Evolutionary conservation across 2,888 invertebrate species (phyloP).

Genomic region (Drosophila subquinaria): DNA sequence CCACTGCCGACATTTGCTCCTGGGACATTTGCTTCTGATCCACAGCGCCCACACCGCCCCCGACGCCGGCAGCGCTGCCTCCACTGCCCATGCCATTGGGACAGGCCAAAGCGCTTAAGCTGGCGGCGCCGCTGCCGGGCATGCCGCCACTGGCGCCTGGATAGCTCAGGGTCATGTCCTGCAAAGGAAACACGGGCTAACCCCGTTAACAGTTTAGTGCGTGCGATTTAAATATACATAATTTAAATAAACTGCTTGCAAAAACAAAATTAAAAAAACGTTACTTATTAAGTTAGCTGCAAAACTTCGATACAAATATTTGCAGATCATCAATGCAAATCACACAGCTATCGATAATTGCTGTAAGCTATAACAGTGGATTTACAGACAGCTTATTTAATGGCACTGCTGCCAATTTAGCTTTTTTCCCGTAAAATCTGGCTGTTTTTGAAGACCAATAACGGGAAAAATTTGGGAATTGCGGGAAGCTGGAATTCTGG

Average conservation of each 20-base stretch:
- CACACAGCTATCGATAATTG: slow-evolving; percentile 1
- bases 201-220: slow-evolving; percentile 62
- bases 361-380: neutral
- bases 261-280: neutral
- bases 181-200: slow-evolving; percentile 87
- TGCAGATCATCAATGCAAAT: neutral
- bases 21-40: slow-evolving; percentile 87
- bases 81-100: slow-evolving; percentile 71
- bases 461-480: too few species aligned
- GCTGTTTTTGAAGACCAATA: too few species aligned
- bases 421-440: too few species aligned
- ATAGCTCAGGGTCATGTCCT: slow-evolving; percentile 88
- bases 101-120: slow-evolving; percentile 65
- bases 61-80: slow-evolving; percentile 30
- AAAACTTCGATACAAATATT: neutral
- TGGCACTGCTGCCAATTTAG: too few species aligned
- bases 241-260: too few species aligned
- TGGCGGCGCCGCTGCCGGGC: slow-evolving; percentile 42
- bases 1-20: slow-evolving; percentile 93
- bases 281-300: slow-evolving; percentile 2
- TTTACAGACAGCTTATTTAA: neutral
- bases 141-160: slow-evolving; percentile 85
- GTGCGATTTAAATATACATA: too few species aligned
- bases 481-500: too few species aligned
- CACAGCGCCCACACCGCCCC: slow-evolving; percentile 66